These are phyloP conservation scores for Xiphias gladius DNA, from an alignment of 2,113 vertebrate genomes.

Conservation along the genomic window DNA sequence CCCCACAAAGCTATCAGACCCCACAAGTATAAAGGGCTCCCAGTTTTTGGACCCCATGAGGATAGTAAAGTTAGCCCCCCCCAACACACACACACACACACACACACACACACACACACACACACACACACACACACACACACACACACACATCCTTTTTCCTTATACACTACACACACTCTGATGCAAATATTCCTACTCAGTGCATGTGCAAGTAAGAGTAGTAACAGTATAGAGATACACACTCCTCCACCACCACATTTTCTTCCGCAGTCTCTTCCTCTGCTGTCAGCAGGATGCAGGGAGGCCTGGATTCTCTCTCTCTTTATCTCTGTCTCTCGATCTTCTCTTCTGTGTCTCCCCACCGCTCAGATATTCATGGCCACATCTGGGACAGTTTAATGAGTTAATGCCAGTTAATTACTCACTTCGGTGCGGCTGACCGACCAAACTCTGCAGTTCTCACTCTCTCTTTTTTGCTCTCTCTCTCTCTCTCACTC, in stretches of 20 bases:
- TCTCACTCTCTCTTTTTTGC: conserved; percentile 2
- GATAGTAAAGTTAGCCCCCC: too few relatives aligned
- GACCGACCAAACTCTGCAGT: conserved; percentile 75
- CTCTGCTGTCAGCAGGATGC: conserved; percentile 51
- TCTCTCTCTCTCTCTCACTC: conserved; percentile 23
- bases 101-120: conserved; percentile 17
- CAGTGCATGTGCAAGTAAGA: conserved; percentile 10
- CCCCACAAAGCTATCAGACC: too few relatives aligned
- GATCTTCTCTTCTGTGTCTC: conserved; percentile 49
- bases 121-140: conserved; percentile 11
- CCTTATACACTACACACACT: conserved; percentile 2
- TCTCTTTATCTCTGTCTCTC: conserved; percentile 16
- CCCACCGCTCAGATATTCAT: conserved; percentile 77
- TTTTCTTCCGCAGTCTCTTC: conserved; percentile 42
- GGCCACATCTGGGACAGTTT: conserved; percentile 86
- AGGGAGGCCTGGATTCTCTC: conserved; percentile 35
- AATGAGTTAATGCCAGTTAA: conserved; percentile 88
- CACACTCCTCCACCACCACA: conserved; percentile 3
- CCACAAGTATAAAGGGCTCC: too few relatives aligned
- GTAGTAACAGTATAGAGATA: conserved; percentile 20
- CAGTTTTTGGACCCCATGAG: too few relatives aligned
- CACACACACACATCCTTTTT: background rate
- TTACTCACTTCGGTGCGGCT: conserved; percentile 83
- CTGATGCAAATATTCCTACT: background rate
- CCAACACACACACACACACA: conserved; percentile 15